Evolutionary conservation across 2,797 vertebrate genomes (phyloP).

Genomic region (Tragelaphus eurycerus): DNA sequence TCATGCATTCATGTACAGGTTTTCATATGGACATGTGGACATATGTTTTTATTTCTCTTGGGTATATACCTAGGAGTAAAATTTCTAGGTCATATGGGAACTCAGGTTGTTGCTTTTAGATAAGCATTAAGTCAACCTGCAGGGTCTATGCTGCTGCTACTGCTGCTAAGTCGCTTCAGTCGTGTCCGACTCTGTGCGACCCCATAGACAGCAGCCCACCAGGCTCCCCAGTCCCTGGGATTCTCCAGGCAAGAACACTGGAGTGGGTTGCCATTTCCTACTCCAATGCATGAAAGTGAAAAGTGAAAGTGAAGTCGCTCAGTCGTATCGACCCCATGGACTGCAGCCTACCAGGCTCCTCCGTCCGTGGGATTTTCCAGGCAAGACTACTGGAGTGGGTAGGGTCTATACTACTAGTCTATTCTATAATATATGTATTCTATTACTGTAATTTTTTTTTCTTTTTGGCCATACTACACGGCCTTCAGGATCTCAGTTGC

Average conservation of each 20-base stretch:
- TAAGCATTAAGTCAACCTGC: background rate
- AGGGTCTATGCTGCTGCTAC: background rate
- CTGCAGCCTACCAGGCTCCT: no score
- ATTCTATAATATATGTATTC: background rate
- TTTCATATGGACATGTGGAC: background rate
- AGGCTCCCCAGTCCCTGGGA: no score
- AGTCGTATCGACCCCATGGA: no score
- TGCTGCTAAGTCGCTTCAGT: no score
- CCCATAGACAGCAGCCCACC: no score
- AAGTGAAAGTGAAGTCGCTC: no score
- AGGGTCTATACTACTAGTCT: background rate
- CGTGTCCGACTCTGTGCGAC: no score
- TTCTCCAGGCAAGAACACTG: no score
- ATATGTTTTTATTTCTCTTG: conserved; percentile 26
- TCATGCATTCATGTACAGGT: background rate
- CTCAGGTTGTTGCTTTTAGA: conserved; percentile 15
- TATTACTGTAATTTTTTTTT: conserved; percentile 5
- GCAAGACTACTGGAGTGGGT: background rate
- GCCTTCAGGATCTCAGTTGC: background rate
- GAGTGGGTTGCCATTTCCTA: no score
- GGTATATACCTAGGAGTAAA: background rate
- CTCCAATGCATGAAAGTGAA: no score
- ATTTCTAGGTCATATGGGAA: background rate
- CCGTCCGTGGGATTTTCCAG: no score
- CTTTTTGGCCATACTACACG: background rate